A percentile compares a stretch with the other conserved stretches of the same genome.
phyloP scores from a whole-genome alignment of 2,888 invertebrate species.

The Macrophya annulata region DNA sequence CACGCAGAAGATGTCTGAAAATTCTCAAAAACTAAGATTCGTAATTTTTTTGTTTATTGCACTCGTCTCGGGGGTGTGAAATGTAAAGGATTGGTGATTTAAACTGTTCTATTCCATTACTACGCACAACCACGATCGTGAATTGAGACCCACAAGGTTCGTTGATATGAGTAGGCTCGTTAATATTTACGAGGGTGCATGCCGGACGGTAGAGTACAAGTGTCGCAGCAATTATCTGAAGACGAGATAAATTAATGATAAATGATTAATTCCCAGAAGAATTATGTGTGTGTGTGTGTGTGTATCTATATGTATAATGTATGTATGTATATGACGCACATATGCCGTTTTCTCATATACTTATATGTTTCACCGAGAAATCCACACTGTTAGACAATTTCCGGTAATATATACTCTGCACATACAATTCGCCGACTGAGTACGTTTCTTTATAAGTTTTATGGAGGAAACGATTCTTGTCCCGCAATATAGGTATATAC shows the following conservation, averaged over 20 bases:
- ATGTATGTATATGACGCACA: background rate
- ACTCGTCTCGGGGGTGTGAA: background rate
- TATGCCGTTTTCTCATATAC: background rate
- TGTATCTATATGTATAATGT: background rate
- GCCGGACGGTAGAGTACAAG: conserved; percentile 52
- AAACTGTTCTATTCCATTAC: background rate
- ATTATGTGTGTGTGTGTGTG: background rate
- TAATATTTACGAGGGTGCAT: conserved; percentile 68
- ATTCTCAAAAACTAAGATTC: background rate
- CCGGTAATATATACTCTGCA: background rate
- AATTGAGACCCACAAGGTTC: background rate
- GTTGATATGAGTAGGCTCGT: conserved; percentile 60
- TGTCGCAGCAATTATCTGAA: conserved; percentile 63
- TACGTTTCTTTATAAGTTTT: conserved; percentile 48
- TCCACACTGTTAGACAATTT: conserved; percentile 11
- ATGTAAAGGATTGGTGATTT: background rate
- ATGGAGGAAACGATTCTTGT: conserved; percentile 62
- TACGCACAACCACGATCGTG: background rate
- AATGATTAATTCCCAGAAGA: conserved; percentile 68
- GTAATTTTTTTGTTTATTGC: background rate
- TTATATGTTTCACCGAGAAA: background rate
- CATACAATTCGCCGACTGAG: background rate
- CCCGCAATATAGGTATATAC: background rate
- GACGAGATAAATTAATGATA: conserved; percentile 69
- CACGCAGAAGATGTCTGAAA: background rate